Percentiles rank a stretch among this genome's conserved stretches.
Evolutionary conservation across 2,888 invertebrate genomes (phyloP).

Genomic region (Coleophora deauratella): DNA sequence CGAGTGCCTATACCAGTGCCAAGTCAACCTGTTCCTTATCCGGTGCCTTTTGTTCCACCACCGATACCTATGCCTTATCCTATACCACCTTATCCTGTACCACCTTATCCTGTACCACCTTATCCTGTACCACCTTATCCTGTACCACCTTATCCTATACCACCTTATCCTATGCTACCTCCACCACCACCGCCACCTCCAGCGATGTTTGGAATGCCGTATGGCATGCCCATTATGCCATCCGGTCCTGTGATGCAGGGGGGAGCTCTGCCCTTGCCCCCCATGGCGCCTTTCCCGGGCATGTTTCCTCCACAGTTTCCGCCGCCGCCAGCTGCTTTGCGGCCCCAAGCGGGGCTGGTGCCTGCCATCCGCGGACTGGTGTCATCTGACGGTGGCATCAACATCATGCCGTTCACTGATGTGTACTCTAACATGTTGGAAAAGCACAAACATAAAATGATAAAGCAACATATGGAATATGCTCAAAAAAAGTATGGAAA

Average conservation of each 20-base stretch:
- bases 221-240: constrained; percentile 1
- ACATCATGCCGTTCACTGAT: constrained; percentile 58
- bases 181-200: constrained; percentile 9
- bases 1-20: constrained; percentile 4
- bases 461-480: constrained; percentile 34
- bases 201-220: constrained; percentile 3
- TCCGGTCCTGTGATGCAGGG: not conserved
- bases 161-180: constrained; percentile 6
- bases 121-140: not conserved
- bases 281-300: not conserved
- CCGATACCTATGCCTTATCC: not conserved
- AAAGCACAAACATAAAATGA: constrained; percentile 42
- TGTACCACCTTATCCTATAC: constrained; percentile 5
- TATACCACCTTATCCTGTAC: not conserved
- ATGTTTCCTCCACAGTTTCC: constrained; percentile 12
- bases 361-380: constrained; percentile 51
- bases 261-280: not conserved
- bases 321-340: constrained; percentile 1
- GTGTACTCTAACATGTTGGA: constrained; percentile 49
- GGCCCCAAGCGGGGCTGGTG: constrained; percentile 32
- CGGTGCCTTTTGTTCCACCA: not conserved
- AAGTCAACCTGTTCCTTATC: not conserved
- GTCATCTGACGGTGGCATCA: constrained; percentile 47
- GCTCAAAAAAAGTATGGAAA: constrained; percentile 28
- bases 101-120: not conserved